Percentiles rank a stretch among this genome's conserved stretches.
phyloP scores from a whole-genome alignment of 2,113 vertebrate species.

The Mesocricetus auratus region DNA sequence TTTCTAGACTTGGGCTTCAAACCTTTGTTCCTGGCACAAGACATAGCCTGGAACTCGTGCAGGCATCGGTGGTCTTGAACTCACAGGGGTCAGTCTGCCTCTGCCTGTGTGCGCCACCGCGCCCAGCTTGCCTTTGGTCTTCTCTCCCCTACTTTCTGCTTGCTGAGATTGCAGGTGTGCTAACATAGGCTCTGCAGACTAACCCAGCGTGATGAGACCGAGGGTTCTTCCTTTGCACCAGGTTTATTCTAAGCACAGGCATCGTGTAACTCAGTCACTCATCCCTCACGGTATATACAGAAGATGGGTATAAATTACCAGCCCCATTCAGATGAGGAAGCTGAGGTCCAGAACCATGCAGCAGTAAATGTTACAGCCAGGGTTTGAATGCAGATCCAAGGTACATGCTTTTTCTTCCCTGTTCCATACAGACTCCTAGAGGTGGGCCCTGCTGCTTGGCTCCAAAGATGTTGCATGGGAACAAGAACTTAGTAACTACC shows the following conservation, averaged over 20 bases:
- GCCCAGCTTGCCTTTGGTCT: neutral
- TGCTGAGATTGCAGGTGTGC: neutral
- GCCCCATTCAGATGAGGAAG: neutral
- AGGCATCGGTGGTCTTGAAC: neutral
- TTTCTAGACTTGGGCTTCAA: neutral
- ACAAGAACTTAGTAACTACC: neutral
- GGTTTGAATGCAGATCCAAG: neutral
- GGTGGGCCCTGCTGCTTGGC: neutral
- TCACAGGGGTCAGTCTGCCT: neutral
- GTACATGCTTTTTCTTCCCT: neutral
- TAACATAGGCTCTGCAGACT: neutral
- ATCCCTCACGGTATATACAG: neutral
- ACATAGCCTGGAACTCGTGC: neutral
- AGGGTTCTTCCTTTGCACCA: neutral
- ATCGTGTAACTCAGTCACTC: neutral
- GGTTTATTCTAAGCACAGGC: neutral
- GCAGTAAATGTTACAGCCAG: neutral
- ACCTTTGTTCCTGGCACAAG: neutral
- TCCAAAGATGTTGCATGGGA: neutral
- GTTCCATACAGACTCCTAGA: neutral
- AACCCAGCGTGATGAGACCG: no score
- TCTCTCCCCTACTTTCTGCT: neutral
- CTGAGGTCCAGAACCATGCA: neutral
- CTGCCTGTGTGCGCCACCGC: neutral
- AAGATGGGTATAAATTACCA: neutral